Conservation (phyloP, 2,888 invertebrate species). For the Erannis defoliaria region DNA sequence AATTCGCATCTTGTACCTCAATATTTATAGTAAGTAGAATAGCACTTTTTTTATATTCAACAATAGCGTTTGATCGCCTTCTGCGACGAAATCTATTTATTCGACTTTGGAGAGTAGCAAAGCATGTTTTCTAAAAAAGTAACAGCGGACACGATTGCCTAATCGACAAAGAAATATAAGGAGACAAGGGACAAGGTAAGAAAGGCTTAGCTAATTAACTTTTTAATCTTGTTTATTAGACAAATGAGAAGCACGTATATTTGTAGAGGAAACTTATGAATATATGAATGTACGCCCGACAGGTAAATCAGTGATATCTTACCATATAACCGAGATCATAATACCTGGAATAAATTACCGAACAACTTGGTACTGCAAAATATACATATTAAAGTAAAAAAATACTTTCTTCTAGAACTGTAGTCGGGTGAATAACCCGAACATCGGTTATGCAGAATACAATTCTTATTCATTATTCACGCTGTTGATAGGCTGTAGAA, state of each 20-base stretch:
- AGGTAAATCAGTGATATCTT: background rate
- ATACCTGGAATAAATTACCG: background rate
- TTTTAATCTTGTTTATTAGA: background rate
- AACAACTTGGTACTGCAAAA: background rate
- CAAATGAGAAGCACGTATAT: slow-evolving; percentile 1
- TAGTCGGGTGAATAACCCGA: slow-evolving; percentile 1
- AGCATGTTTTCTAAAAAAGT: no score
- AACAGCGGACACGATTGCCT: background rate
- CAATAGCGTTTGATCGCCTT: no score
- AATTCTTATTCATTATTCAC: slow-evolving; percentile 2
- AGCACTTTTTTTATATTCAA: no score
- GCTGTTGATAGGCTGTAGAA: background rate
- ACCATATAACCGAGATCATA: background rate
- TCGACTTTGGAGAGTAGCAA: no score
- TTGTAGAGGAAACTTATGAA: slow-evolving; percentile 16
- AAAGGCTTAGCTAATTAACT: background rate
- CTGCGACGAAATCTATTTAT: no score
- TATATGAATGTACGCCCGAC: slow-evolving; percentile 13
- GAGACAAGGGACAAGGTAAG: background rate
- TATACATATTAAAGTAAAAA: background rate
- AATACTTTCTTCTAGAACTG: slow-evolving; percentile 10
- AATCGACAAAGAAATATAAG: background rate
- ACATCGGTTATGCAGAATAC: slow-evolving; percentile 3
- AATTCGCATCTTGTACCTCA: no score
- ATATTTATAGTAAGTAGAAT: no score